A percentile compares a stretch with the other conserved stretches of the same genome.
Evolutionary conservation across 1,140 invertebrate genomes (phyloP).

Genomic region (Caerostris extrusa): DNA sequence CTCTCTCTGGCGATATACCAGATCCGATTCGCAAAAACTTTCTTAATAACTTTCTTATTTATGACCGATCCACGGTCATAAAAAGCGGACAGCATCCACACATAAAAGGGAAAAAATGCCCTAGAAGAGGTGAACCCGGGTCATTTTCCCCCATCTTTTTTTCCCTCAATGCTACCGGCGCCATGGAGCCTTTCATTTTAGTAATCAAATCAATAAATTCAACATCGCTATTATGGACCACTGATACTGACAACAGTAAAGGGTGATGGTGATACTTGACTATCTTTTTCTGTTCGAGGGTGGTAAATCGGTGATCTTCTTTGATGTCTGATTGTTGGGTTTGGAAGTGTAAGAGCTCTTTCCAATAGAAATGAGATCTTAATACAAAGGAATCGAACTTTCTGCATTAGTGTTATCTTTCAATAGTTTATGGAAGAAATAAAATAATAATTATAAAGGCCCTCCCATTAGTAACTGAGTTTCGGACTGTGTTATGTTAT

Average conservation of each 20-base stretch:
- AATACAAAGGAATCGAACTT: no score
- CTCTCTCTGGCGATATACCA: neutral
- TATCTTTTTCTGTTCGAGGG: neutral
- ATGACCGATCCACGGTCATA: constrained; percentile 22
- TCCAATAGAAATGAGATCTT: no score
- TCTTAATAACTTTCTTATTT: constrained; percentile 53
- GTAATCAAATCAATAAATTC: constrained; percentile 56
- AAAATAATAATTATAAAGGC: no score
- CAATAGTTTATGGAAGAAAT: no score
- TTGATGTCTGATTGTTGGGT: neutral
- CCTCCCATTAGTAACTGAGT: no score
- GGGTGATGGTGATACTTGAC: neutral
- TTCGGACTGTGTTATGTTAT: no score
- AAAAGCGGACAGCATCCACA: neutral
- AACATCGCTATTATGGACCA: neutral
- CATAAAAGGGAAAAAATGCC: constrained; percentile 6
- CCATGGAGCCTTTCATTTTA: constrained; percentile 26
- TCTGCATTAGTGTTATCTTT: no score
- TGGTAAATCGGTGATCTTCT: neutral
- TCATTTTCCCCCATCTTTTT: neutral
- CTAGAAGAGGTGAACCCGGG: neutral
- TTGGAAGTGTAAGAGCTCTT: no score
- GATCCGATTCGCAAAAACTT: constrained; percentile 28
- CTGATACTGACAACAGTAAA: neutral
- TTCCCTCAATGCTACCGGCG: neutral